Evolutionary conservation across 1,140 invertebrate species (phyloP).

Genomic region (Dufourea novaeangliae): DNA sequence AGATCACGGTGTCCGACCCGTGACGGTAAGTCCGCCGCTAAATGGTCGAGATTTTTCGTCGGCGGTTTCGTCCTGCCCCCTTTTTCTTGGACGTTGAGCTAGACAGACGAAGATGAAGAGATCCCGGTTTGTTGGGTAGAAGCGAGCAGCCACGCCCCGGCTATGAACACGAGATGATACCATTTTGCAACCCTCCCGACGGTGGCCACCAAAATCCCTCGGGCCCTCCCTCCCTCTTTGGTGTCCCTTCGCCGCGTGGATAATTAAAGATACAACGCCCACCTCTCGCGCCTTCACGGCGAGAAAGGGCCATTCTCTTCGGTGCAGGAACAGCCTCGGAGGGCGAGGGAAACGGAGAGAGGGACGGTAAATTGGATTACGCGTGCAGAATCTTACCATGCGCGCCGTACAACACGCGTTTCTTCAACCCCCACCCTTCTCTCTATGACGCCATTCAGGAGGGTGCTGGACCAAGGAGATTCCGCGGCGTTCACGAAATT

Average conservation of each 20-base stretch:
- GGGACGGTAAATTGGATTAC: conserved; percentile 73
- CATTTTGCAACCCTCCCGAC: conserved; percentile 65
- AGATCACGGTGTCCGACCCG: background rate
- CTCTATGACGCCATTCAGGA: too few relatives aligned
- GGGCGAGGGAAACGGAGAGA: conserved; percentile 9
- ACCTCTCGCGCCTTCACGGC: conserved; percentile 41
- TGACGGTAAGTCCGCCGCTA: conserved; percentile 8
- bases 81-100: conserved; percentile 25
- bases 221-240: conserved; percentile 48
- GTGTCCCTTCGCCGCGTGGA: conserved; percentile 60
- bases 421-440: too few relatives aligned
- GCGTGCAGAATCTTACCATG: conserved; percentile 70
- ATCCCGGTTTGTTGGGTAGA: conserved; percentile 61
- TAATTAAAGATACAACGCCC: conserved; percentile 78
- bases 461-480: background rate
- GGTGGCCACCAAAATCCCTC: conserved; percentile 60
- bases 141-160: conserved; percentile 71
- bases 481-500: background rate
- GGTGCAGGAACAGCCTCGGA: background rate
- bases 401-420: background rate
- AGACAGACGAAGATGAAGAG: conserved; percentile 48
- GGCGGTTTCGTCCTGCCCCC: conserved; percentile 12
- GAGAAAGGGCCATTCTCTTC: conserved; percentile 27
- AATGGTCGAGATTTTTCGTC: conserved; percentile 35
- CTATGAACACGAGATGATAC: conserved; percentile 74